Conservation (phyloP, 64 coral and sea anemone species). For the Actinia tenebrosa region DNA sequence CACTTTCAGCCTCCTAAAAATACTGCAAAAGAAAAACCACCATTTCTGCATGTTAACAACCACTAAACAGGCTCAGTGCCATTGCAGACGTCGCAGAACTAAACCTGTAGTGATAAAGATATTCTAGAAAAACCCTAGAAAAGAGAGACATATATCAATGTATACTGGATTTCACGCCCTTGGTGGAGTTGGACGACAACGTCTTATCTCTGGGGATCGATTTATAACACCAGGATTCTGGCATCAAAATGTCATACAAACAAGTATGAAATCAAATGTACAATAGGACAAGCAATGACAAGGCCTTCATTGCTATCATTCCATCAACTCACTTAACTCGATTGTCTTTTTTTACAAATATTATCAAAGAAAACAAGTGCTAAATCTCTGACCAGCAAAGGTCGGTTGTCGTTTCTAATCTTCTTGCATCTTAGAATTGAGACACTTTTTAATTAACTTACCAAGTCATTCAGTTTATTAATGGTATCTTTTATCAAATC, state of each 20-base stretch:
- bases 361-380: not conserved
- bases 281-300: not conserved
- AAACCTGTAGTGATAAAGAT: not conserved
- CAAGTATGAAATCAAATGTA: not conserved
- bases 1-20: no score
- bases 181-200: not conserved
- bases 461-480: not conserved
- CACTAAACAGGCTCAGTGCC: not conserved
- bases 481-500: not conserved
- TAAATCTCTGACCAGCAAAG: not conserved
- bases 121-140: not conserved
- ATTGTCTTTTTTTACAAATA: not conserved
- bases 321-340: not conserved
- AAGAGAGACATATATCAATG: not conserved
- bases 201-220: not conserved
- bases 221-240: not conserved
- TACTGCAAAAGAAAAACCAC: not conserved
- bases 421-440: not conserved
- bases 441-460: slow-evolving; percentile 1
- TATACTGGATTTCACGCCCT: not conserved
- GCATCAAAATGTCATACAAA: not conserved
- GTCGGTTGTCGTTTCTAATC: not conserved
- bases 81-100: not conserved
- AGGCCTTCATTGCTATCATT: slow-evolving; percentile 1
- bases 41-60: not conserved